Evolutionary conservation across 2,888 invertebrate genomes (phyloP).

Genomic region (Cosmia trapezina): DNA sequence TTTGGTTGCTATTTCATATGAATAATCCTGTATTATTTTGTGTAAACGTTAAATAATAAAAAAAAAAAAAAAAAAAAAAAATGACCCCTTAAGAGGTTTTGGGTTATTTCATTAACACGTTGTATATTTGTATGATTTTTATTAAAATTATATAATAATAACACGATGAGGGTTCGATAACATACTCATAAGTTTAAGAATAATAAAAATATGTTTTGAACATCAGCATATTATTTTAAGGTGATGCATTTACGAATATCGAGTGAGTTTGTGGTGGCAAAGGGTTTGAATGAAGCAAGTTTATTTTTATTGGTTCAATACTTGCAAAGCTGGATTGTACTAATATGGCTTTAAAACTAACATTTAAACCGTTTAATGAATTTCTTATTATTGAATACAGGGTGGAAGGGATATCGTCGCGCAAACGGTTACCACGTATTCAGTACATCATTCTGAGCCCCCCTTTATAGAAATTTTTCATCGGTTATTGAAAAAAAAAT

Average conservation of each 20-base stretch:
- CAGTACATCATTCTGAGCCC: no score
- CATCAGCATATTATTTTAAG: conserved; percentile 41
- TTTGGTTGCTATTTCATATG: no score
- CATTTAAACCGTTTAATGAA: not conserved
- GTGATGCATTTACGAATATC: conserved; percentile 68
- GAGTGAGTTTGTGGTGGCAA: conserved; percentile 49
- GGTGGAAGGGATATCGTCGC: no score
- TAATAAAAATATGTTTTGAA: conserved; percentile 59
- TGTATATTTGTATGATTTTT: conserved; percentile 42
- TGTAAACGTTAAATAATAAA: no score
- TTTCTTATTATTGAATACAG: conserved; percentile 19
- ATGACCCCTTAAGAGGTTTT: no score
- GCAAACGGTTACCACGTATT: no score
- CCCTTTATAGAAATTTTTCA: no score
- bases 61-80: no score
- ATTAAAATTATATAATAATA: conserved; percentile 48
- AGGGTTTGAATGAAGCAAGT: conserved; percentile 5
- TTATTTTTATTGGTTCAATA: conserved; percentile 14
- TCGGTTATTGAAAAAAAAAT: no score
- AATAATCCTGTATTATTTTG: no score
- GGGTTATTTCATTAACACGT: no score
- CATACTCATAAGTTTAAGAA: conserved; percentile 69
- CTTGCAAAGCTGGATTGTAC: conserved; percentile 18
- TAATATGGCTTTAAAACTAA: conserved; percentile 32
- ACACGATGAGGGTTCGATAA: conserved; percentile 61